Evolutionary conservation across 2,888 invertebrate species (phyloP), one percentile per base, ranked within the genome.

Genomic region (Bruchidius siliquastri): DNA sequence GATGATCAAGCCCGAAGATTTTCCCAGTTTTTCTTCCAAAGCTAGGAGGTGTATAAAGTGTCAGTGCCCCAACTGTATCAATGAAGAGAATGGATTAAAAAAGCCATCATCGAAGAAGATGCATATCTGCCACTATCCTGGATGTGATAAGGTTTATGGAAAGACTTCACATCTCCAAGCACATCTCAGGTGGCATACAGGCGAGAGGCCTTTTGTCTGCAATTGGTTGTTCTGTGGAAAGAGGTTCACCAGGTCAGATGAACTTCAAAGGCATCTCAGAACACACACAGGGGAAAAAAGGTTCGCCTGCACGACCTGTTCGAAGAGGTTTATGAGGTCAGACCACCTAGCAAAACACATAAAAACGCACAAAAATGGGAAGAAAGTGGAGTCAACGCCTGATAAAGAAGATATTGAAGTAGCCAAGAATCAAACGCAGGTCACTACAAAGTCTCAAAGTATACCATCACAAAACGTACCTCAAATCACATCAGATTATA

Each of bases 291-390:
- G 95, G 0, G 96, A 97, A 84, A 96, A 96, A 80, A 89, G 96
- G 66, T 97, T 96, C 84, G 91, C 92, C 0, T 97, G 97, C 83
- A 91, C 92, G 69, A 89, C 92, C n/a, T 97, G 97, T 85, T 90
- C 92, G 67, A 98, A 97, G 85, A 90, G 94, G 71, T 97, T 97
- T 86, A 96, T 96, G 92, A 89, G 97, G 21, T 96, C 96, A 76
- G 97, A 97, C 85, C 97, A 98, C 85, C 89, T 98, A n/a, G 93
- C 92, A 76, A 98, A 97, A 85, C 97, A 97, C 85, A 91, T 93
- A 77, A 96, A 96, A 84, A 97, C 96, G 0, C 97, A 97, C 81
- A 91, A 91, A 30, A 92, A 92, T 78, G 88, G 21, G 74, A 80
- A 72, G 75, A 73, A 72, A 69, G 30, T 20, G 75, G 49, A 49